Evolutionary conservation across 1,140 invertebrate genomes (phyloP), one percentile per base, ranked within the genome.

Genomic region (Micrasema longulum): DNA sequence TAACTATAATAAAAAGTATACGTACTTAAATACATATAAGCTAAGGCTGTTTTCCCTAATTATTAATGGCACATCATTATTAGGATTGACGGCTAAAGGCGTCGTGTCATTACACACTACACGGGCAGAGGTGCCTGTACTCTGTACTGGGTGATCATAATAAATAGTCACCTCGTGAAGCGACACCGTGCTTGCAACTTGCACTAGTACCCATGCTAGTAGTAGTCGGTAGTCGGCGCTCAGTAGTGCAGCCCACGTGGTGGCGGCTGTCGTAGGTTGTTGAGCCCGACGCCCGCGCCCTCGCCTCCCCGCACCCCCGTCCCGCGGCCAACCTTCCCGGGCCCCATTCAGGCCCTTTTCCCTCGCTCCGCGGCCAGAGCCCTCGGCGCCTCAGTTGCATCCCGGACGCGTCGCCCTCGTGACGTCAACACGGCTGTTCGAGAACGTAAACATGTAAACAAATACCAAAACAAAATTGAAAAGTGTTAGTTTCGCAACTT

Each of bases 301-400:
- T 22, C 18, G 57, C 26, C 22, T 22, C 9, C 6, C 66, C 48
- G 47, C 48, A 20, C 45, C 47, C 55, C 45, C 63, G 31, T 11
- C 12, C 41, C 38, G 10, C 22, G 47, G 14, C 22, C 36, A 0
- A 0, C 66, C 48, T 47, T 38, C 41, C 38, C n/a, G 22, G 71
- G 43, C 55, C 26, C 50, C 66, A 57, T 69, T 69, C 47, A 69
- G 50, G 12, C 50, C 50, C 50, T 69, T 31, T 52, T 20, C 66
- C 48, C 50, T 41, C 66, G 36, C 50, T n/a, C 31, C 7, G 48
- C 64, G 20, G 35, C 64, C 20, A 31, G 26, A 31, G 3, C 26
- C 64, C 64, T 45, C 64, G 14, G 48, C 60, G 53, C 53, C 48
- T 57, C 68, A 71, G 69, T 71, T 64, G 69, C 69, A 71, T 64